These are phyloP conservation scores for Clarias platycephalus DNA, from an alignment of 2,797 vertebrate genomes.

Conservation along the genomic window DNA sequence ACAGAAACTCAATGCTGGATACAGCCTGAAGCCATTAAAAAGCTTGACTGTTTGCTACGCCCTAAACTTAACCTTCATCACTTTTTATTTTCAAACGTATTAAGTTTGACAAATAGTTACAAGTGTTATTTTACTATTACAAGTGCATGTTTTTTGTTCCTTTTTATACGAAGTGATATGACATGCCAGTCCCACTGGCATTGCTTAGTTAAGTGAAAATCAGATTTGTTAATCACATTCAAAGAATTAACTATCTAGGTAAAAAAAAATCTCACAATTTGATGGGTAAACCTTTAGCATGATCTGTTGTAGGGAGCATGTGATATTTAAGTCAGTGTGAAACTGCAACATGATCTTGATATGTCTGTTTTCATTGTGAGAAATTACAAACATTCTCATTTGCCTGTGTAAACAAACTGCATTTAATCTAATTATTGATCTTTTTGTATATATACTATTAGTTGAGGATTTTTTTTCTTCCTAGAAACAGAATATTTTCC, in stretches of 20 bases:
- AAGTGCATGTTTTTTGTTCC: background rate
- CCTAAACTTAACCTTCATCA: background rate
- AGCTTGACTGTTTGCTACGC: background rate
- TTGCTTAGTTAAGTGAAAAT: background rate
- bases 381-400: too few species aligned
- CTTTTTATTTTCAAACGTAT: background rate
- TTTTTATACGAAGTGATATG: background rate
- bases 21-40: background rate
- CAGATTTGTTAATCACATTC: background rate
- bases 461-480: too few species aligned
- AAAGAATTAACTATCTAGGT: background rate
- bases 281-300: too few species aligned
- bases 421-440: too few species aligned
- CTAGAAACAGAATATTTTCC: too few species aligned
- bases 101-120: background rate
- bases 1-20: background rate
- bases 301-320: too few species aligned
- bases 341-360: too few species aligned
- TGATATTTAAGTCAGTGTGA: too few species aligned
- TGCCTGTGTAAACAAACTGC: too few species aligned
- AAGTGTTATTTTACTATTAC: background rate
- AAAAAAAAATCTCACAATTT: background rate
- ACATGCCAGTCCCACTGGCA: background rate
- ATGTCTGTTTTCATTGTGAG: too few species aligned
- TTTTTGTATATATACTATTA: too few species aligned